Evolutionary conservation across 2,888 invertebrate genomes (phyloP), one percentile per base, ranked within the genome.

Genomic region (Geophilus truncorum): DNA sequence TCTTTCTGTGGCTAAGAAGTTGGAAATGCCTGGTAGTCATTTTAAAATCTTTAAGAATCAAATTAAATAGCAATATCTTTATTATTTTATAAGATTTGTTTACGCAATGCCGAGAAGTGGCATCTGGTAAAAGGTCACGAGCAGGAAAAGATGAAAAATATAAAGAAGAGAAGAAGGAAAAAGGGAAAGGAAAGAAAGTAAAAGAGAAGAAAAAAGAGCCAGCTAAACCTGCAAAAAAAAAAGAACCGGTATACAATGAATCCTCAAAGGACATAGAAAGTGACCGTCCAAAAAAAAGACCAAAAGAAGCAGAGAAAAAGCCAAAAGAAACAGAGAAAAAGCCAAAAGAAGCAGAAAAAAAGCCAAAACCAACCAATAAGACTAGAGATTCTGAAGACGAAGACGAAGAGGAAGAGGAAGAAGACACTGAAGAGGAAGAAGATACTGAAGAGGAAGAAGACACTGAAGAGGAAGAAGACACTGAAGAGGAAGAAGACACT

Each of bases 1-100:
- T 62, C 1, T 62, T 10, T 0, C 5, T 1, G 62, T 62, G 6
- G 62, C 62, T 9, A 9, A 25, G 62, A 62, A 25, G 15, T 62
- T 62, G 15, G 62, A 62, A 62, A 62, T 62, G 62, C 62, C 62
- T 62, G 62, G 62, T 62, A 25, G 25, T n/a, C n/a, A n/a, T n/a
- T n/a, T n/a, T n/a, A n/a, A n/a, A n/a, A n/a, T n/a, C n/a, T n/a
- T n/a, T n/a, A n/a, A n/a, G n/a, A n/a, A n/a, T n/a, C n/a, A n/a
- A n/a, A n/a, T n/a, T n/a, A n/a, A n/a, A n/a, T n/a, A n/a, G n/a
- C n/a, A n/a, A 57, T 57, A 21, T 57, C 21, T 57, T 21, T 3
- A 4, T 18, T 57, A 1, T 3, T 57, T 57, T 57, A 5, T 9
- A 34, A 57, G 57, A 57, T 21, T 21, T 57, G 10, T 57, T 57